Evolutionary conservation across 2,888 invertebrate species (phyloP), one percentile per base, ranked within the genome.

Genomic region (Calephelis perditalis): DNA sequence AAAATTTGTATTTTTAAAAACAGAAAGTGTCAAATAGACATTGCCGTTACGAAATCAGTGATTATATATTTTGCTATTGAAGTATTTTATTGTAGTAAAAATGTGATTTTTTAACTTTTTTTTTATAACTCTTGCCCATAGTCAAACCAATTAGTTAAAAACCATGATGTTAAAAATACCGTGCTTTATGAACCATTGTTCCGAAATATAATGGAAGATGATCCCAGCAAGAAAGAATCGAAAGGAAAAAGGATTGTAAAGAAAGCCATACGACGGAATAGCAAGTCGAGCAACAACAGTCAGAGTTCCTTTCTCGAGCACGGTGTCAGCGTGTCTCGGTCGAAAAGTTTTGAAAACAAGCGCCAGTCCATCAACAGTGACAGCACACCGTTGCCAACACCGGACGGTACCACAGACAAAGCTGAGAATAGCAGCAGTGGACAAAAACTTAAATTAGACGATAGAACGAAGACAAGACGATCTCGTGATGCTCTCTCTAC

Each of bases 121-220:
- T 54, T 36, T 36, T 36, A 35, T 2, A 36, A 36, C 11, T 9
- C 52, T 35, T 35, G 36, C 35, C 11, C 36, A 54, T 54, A n/a
- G 36, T 54, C 11, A 35, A 54, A n/a, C 35, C 7, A n/a, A 7
- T 40, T 40, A 40, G 40, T 40, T 40, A 7, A 40, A 40, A 26
- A 56, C 79, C 82, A 86, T 81, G 80, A 88, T 88, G 88, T 78
- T 76, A 70, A 73, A 74, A 68, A 71, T 70, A 72, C 73, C 71
- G 65, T 60, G 65, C 66, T 35, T 59, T 57, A 46, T 54, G 76
- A 76, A 74, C 73, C 26, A 46, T 26, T 47, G 3, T 37, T 49
- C 36, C 35, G 36, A 81, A 75, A 71, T 79, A 89, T 84, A 79
- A 89, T 89, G 89, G 89, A 89, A 82, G 84, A 88, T 88, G 88